These are phyloP conservation scores for Tragopan temminckii DNA, from an alignment of 2,797 vertebrate species.

Conservation along the genomic window DNA sequence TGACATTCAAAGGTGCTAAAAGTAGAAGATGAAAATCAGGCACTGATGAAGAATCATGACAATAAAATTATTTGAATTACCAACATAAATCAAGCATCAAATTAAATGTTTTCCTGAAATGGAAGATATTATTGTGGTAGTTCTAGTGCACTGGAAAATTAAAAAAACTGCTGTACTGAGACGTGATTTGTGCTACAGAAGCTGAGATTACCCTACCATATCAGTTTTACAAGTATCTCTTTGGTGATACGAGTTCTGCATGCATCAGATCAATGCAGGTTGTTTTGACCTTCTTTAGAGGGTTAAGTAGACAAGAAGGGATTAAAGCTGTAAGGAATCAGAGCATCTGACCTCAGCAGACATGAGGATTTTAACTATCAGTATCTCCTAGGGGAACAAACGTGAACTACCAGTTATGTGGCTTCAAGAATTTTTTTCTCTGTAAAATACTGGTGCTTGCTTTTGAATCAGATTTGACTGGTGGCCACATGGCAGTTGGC, in stretches of 20 bases:
- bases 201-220: not conserved
- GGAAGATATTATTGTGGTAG: not conserved
- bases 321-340: not conserved
- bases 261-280: not conserved
- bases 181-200: not conserved
- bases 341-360: not conserved
- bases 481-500: not conserved
- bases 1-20: not conserved
- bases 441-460: not conserved
- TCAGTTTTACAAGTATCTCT: not conserved
- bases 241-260: constrained; percentile 25
- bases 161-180: not conserved
- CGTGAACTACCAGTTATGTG: not conserved
- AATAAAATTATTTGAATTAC: not conserved
- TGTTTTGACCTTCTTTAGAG: not conserved
- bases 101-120: not conserved
- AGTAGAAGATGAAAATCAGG: not conserved
- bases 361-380: not conserved
- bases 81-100: not conserved
- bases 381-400: not conserved
- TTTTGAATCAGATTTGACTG: not conserved
- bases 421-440: not conserved
- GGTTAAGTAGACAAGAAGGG: not conserved
- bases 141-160: not conserved
- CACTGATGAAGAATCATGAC: not conserved